Percentiles rank a stretch among this genome's conserved stretches.
Evolutionary conservation across 2,113 vertebrate species (phyloP).

Genomic region (Myotis davidii): DNA sequence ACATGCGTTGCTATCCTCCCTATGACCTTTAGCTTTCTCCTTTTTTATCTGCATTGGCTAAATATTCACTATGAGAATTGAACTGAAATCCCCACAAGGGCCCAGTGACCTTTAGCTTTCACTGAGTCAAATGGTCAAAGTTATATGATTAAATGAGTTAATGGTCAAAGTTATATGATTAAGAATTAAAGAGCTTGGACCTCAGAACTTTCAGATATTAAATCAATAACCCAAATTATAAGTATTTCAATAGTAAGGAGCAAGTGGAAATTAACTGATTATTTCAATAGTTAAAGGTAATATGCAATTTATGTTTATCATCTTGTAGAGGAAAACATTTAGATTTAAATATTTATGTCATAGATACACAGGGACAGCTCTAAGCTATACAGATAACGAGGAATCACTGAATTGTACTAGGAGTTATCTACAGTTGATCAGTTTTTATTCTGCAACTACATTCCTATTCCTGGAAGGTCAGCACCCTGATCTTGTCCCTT

Average conservation of each 20-base stretch:
- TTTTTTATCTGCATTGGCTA: not conserved
- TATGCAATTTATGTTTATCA: not conserved
- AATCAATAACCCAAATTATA: slow-evolving; percentile 24
- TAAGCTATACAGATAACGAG: not conserved
- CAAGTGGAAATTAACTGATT: not conserved
- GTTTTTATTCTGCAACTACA: fast-evolving
- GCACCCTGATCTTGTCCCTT: not conserved
- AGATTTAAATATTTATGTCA: not conserved
- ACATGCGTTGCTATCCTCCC: not conserved
- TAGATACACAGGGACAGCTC: not conserved
- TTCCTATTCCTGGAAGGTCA: not conserved
- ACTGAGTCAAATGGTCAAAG: not conserved
- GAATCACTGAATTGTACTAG: not conserved
- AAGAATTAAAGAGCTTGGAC: not conserved
- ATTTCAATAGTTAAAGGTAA: slow-evolving; percentile 1
- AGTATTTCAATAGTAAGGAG: not conserved
- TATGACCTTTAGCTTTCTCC: not conserved
- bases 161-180: not conserved
- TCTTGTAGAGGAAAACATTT: not conserved
- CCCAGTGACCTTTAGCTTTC: not conserved
- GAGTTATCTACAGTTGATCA: not conserved
- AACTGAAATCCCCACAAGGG: not conserved
- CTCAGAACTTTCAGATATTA: not conserved
- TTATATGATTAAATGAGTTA: not conserved
- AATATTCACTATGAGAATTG: not conserved